Evolutionary conservation across 2,113 vertebrate species (phyloP).

Genomic region (Mastomys natalensis): DNA sequence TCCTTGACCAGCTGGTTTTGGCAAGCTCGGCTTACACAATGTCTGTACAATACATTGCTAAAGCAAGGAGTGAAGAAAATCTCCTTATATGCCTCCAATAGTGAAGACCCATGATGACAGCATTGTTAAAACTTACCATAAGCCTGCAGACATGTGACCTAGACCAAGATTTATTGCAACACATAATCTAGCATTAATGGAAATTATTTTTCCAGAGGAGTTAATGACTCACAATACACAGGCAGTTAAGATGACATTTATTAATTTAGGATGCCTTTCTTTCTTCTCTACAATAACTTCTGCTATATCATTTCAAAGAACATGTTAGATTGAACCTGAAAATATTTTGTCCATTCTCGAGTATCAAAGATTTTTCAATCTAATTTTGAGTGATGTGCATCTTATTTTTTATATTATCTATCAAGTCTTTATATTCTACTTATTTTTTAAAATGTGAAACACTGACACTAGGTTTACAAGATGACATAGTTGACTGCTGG

Average conservation of each 20-base stretch:
- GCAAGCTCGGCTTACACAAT: neutral
- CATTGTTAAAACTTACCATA: neutral
- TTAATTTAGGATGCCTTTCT: neutral
- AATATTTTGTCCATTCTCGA: neutral
- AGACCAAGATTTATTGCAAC: slow-evolving; percentile 40
- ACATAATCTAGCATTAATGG: neutral
- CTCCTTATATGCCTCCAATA: neutral
- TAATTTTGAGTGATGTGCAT: neutral
- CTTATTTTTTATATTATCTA: neutral
- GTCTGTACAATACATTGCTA: neutral
- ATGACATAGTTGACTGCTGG: neutral
- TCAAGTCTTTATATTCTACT: slow-evolving; percentile 4
- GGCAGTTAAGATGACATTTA: neutral
- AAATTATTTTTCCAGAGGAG: slow-evolving; percentile 52
- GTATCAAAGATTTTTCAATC: neutral
- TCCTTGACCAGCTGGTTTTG: neutral
- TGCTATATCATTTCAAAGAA: neutral
- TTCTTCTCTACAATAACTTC: neutral
- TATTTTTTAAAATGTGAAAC: slow-evolving; percentile 14
- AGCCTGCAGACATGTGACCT: slow-evolving; percentile 35
- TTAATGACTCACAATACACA: slow-evolving; percentile 2
- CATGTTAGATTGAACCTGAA: slow-evolving; percentile 18
- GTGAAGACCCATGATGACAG: neutral
- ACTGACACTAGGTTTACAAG: neutral
- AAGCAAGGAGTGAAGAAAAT: neutral